Evolutionary conservation across 2,113 vertebrate genomes (phyloP).

Genomic region (Sturnira hondurensis): DNA sequence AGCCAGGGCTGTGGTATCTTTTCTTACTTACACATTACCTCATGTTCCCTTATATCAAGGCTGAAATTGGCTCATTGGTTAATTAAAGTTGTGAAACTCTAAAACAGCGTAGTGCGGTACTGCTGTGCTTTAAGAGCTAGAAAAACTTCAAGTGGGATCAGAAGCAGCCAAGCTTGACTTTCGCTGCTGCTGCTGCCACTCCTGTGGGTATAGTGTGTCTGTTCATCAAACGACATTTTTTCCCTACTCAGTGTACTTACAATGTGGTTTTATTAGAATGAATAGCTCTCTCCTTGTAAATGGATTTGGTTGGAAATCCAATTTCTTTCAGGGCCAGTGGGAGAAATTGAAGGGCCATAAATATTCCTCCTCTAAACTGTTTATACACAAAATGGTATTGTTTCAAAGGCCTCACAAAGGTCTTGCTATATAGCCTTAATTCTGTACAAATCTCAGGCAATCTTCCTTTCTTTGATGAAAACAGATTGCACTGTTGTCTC

Average conservation of each 20-base stretch:
- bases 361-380: slow-evolving; percentile 50
- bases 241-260: slow-evolving; percentile 15
- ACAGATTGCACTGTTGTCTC: neutral
- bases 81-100: neutral
- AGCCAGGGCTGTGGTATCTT: neutral
- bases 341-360: slow-evolving; percentile 35
- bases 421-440: neutral
- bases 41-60: neutral
- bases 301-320: slow-evolving; percentile 62
- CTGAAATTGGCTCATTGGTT: neutral
- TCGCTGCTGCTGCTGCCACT: neutral
- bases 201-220: neutral
- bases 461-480: slow-evolving; percentile 19
- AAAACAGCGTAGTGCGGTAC: neutral
- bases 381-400: slow-evolving; percentile 43
- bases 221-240: slow-evolving; percentile 33
- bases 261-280: slow-evolving; percentile 55
- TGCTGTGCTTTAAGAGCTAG: neutral
- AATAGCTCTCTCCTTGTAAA: slow-evolving; percentile 56
- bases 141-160: neutral
- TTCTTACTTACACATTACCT: neutral
- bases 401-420: slow-evolving; percentile 25
- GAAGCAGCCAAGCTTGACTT: neutral
- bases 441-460: slow-evolving; percentile 23
- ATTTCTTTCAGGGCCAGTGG: slow-evolving; percentile 57